Evolutionary conservation across 2,888 invertebrate species (phyloP).

Genomic region (Diabrotica balteata): DNA sequence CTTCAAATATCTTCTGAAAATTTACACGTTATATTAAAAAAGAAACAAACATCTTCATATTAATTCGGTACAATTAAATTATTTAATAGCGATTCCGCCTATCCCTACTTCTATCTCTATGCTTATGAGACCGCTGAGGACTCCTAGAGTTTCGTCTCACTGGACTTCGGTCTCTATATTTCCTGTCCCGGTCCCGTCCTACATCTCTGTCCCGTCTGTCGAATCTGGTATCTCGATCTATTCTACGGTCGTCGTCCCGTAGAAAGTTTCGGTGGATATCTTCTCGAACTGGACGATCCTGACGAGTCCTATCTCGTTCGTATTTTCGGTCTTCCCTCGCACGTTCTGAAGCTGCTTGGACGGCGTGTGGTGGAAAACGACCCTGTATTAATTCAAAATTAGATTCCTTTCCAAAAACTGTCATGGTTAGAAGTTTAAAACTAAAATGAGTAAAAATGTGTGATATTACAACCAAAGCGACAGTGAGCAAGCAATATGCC

Average conservation of each 20-base stretch:
- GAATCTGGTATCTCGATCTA: constrained; percentile 44
- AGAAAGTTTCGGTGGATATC: constrained; percentile 52
- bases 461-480: too few relatives aligned
- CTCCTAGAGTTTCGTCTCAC: constrained; percentile 38
- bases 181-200: constrained; percentile 42
- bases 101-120: constrained; percentile 35
- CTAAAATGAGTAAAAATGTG: too few relatives aligned
- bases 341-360: constrained; percentile 47
- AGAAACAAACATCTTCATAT: too few relatives aligned
- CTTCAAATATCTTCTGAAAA: too few relatives aligned
- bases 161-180: constrained; percentile 48
- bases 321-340: constrained; percentile 42
- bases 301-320: constrained; percentile 42
- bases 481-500: too few relatives aligned
- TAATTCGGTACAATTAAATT: too few relatives aligned
- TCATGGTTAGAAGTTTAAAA: too few relatives aligned
- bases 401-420: too few relatives aligned
- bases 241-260: constrained; percentile 51
- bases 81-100: constrained; percentile 25
- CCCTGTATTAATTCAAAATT: constrained; percentile 43
- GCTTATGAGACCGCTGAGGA: constrained; percentile 39
- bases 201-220: constrained; percentile 49
- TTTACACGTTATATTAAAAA: too few relatives aligned
- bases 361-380: constrained; percentile 55
- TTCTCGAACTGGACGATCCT: constrained; percentile 43